Base-by-base conservation (phyloP, 2,888 invertebrate species). In the Theodoxus fluviatilis region DNA sequence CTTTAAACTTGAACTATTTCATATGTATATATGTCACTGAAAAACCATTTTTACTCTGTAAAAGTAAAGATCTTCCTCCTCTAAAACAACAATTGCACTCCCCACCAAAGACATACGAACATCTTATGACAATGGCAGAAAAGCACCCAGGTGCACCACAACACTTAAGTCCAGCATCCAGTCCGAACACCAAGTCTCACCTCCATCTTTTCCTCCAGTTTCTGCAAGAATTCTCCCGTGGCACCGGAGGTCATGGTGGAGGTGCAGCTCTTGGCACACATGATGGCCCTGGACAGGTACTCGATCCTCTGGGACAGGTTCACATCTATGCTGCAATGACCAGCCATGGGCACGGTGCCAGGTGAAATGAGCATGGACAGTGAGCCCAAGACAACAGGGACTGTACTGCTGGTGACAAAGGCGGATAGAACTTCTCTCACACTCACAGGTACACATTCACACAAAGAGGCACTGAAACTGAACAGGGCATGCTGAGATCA, bases 181-280 rank as follows among this genome's bases (percentile, higher is more conserved):
- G 63, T 28, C 28, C 9, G 9, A 63, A 18, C 7, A 31, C 6
- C 31, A 22, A 9, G 22, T 40, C 74, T 40, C 75, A 97, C 95
- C 89, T 97, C 96, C 84, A 93, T 92, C 87, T 94, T 95, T 88
- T 98, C 98, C 87, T 96, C 95, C 67, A 97, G 88, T 82, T 96
- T 94, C 78, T 94, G 92, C 70, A 96, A 89, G 82, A 95, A 92
- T 71, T 94, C 93, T 0, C 92, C 94, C 82, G 87, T 87, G 59
- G 91, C 91, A 12, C 93, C 91, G 76, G 91, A 92, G 1, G 84
- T 83, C 22, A 83, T 80, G 65, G 81, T 76, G 67, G 85, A 83
- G 4, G 88, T 85, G 4, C 87, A 86, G 80, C 96, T 95, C 78
- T 97, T 92, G 91, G 97, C 94, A 87, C 97, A 97, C 90, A 98